A percentile compares a stretch with the other conserved stretches of the same genome.
These are phyloP conservation scores for Drosophila rhopaloa DNA, from an alignment of 1,140 invertebrate genomes.

Conservation along the genomic window DNA sequence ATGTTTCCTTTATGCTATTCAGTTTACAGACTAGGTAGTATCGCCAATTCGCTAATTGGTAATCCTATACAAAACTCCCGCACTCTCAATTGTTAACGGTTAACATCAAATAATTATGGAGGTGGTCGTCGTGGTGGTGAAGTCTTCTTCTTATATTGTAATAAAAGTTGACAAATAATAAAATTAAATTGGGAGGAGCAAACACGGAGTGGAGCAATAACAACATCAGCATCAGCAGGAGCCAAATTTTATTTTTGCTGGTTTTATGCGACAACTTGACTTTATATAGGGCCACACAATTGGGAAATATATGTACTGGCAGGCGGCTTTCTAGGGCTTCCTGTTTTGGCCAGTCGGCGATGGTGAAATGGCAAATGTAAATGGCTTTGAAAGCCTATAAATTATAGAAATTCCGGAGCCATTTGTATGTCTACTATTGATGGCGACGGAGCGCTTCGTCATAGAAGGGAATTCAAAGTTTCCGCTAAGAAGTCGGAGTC, in stretches of 20 bases:
- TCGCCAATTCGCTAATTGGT: conserved; percentile 1
- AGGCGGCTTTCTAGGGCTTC: conserved; percentile 17
- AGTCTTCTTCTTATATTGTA: conserved; percentile 7
- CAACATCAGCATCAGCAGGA: conserved; percentile 11
- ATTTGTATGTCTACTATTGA: conserved; percentile 61
- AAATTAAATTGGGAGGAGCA: conserved; percentile 20
- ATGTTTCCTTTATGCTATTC: background rate
- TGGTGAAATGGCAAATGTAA: conserved; percentile 11
- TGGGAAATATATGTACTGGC: conserved; percentile 1
- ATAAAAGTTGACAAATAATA: conserved; percentile 57
- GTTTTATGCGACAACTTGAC: conserved; percentile 32
- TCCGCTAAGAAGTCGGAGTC: background rate
- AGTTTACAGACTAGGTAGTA: too few species aligned
- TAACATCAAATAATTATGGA: conserved; percentile 1
- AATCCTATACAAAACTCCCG: background rate
- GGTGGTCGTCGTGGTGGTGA: background rate
- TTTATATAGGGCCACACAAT: conserved; percentile 27
- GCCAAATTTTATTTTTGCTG: conserved; percentile 1
- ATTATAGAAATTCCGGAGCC: conserved; percentile 66
- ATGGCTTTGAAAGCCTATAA: conserved; percentile 63
- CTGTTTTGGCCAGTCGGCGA: conserved; percentile 18
- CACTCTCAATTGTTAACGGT: background rate
- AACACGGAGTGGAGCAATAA: conserved; percentile 20
- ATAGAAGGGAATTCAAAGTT: conserved; percentile 11
- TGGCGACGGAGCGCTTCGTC: conserved; percentile 39